Evolutionary conservation across 2,797 vertebrate genomes (phyloP), one percentile per base, ranked within the genome.

Genomic region (Pipistrellus pygmaeus): DNA sequence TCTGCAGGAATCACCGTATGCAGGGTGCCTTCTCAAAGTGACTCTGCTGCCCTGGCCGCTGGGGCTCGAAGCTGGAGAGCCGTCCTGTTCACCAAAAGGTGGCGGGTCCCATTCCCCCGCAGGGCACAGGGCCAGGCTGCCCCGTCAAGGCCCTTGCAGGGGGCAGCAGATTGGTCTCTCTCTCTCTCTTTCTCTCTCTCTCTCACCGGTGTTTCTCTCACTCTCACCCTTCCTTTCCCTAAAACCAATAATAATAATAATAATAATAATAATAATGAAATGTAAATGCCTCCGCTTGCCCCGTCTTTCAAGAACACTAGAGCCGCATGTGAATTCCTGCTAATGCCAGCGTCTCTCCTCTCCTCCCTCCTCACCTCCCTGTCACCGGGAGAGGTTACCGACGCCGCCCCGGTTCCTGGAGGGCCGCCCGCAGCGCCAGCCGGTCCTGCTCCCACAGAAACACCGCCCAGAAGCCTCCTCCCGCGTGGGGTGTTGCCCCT

Each of bases 261-360:
- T n/a, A n/a, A n/a, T n/a, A 38, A 23, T 69, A 32, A 68, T 3
- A 35, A 32, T 2, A 38, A 23, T 69, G 20, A n/a, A 8, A n/a
- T 32, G 8, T 17, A 95, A 71, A 27, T 53, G 80, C 27, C 27
- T 95, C 78, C 62, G 48, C n/a, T 27, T 92, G 57, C 60, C 41
- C 60, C 44, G 41, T 41, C n/a, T 80, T 80, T 95, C 89, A 13
- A 66, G 62, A 87, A 85, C 9, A 85, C 12, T 62, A 82, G 68
- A 72, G 51, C 41, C 11, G 15, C 15, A 32, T 2, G 25, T 60
- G 27, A 94, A 76, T 75, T 32, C 11, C 30, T 71, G 41, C 23
- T 77, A 55, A 78, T 4, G 10, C 20, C 72, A 55, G 20, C 46
- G 27, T 51, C 92, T 82, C 35, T 77, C 10, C 23, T 90, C 35